Percentiles rank a stretch among this genome's conserved stretches.
Evolutionary conservation across 2,888 invertebrate genomes (phyloP).

Genomic region (Parnassius mnemosyne): DNA sequence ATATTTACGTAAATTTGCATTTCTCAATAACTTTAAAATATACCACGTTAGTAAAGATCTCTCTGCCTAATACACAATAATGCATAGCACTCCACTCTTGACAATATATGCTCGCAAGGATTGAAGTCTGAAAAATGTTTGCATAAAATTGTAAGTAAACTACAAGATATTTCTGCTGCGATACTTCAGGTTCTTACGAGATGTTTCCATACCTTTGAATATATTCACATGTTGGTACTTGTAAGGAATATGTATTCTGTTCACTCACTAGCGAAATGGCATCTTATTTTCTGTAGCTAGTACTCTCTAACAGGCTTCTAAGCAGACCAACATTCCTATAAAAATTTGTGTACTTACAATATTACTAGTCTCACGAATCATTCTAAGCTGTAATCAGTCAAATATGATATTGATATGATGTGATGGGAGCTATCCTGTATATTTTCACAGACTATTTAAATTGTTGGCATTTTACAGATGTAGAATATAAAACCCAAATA

Average conservation of each 20-base stretch:
- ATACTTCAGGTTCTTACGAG: conserved; percentile 30
- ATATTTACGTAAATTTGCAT: too few species aligned
- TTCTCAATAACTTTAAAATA: neutral
- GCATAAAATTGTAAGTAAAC: conserved; percentile 38
- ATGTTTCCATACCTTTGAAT: conserved; percentile 25
- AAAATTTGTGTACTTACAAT: too few species aligned
- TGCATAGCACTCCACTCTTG: conserved; percentile 22
- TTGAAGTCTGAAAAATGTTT: conserved; percentile 39
- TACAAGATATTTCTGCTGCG: conserved; percentile 27
- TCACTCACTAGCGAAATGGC: conserved; percentile 10
- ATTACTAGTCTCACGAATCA: too few species aligned
- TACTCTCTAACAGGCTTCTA: too few species aligned
- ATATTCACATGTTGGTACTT: conserved; percentile 17
- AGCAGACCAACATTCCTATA: too few species aligned
- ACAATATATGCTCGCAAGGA: conserved; percentile 29
- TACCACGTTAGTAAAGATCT: neutral
- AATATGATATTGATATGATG: too few species aligned
- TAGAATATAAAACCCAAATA: too few species aligned
- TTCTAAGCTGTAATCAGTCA: too few species aligned
- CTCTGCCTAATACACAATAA: conserved; percentile 8
- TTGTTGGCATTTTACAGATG: too few species aligned
- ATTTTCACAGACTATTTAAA: too few species aligned
- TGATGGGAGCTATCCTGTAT: too few species aligned
- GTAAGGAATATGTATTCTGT: conserved; percentile 12
- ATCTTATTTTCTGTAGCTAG: conserved; percentile 1